Conservation (phyloP, 2,113 vertebrate species). For the Sander vitreus region DNA sequence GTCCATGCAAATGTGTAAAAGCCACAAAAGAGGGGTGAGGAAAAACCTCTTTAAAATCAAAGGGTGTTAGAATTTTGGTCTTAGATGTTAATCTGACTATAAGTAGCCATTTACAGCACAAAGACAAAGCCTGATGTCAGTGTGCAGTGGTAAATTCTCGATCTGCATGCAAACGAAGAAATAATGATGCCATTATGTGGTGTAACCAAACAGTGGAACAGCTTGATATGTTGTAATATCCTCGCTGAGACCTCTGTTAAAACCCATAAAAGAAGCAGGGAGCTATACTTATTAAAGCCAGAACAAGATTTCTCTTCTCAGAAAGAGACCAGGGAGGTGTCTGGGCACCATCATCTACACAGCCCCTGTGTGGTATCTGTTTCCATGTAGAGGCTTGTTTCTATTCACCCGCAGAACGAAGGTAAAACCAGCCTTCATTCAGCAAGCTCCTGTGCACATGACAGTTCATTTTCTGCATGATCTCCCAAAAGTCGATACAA, state of each 20-base stretch:
- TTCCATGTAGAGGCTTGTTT: slow-evolving; percentile 60
- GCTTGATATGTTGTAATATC: slow-evolving; percentile 74
- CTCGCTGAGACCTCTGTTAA: slow-evolving; percentile 66
- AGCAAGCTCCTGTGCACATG: slow-evolving; percentile 74
- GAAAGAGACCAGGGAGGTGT: slow-evolving; percentile 32
- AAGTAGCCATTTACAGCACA: slow-evolving; percentile 74
- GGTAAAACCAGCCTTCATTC: slow-evolving; percentile 74
- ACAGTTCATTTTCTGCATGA: slow-evolving; percentile 88
- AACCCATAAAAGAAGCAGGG: slow-evolving; percentile 59
- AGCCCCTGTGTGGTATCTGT: slow-evolving; percentile 44
- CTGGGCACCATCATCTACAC: slow-evolving; percentile 38
- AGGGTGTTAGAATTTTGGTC: slow-evolving; percentile 60
- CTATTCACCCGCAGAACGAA: slow-evolving; percentile 62
- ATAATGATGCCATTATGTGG: slow-evolving; percentile 75
- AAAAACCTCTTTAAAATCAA: slow-evolving; percentile 53
- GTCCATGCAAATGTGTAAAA: slow-evolving; percentile 48
- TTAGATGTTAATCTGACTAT: slow-evolving; percentile 73
- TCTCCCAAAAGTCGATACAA: slow-evolving; percentile 84
- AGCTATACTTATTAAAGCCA: slow-evolving; percentile 63
- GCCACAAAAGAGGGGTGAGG: slow-evolving; percentile 14
- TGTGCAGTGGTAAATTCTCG: slow-evolving; percentile 49
- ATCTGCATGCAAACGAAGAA: slow-evolving; percentile 66
- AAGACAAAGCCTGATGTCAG: slow-evolving; percentile 59
- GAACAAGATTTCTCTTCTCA: slow-evolving; percentile 61
- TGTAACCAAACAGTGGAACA: slow-evolving; percentile 67